Evolutionary conservation across 2,797 vertebrate genomes (phyloP), one percentile per base, ranked within the genome.

Genomic region (Orestias chungarensis): DNA sequence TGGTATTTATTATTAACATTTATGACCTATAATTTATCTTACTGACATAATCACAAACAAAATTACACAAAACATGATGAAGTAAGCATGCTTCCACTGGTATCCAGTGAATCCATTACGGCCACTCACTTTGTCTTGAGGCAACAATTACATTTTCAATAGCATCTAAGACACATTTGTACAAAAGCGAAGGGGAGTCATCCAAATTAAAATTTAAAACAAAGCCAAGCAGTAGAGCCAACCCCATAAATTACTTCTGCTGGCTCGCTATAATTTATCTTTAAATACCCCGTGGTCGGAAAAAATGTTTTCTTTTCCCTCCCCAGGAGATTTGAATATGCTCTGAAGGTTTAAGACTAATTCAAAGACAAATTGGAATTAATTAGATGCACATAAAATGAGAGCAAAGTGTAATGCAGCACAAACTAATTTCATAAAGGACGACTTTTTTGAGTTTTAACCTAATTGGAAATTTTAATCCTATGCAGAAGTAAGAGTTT

Each of bases 391-490:
- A 85, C 84, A 90, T 81, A 84, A 87, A 91, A 87, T 86, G 79
- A 88, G 88, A 90, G 83, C 83, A 89, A 81, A 84, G 74, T 82
- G 75, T 87, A 88, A 90, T 82, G 87, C 85, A 88, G 87, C 86
- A 88, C 82, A 88, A 92, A 90, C 88, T 90, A 86, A 93, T 92
- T 89, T 87, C 71, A 85, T 87, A 85, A 89, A 90, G 62, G 70
- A 86, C 79, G 83, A 83, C 83, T 86, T 85, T n/a, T 84, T 82
- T 85, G 78, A 90, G 90, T 86, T 82, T 83, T 80, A 86, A 74
- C 80, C 82, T 89, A 91, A 92, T 90, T 90, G 89, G 86, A 90
- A 89, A 78, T 80, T 70, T 68, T 88, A 92, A 92, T 88, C 89
- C 90, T 76, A 76, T 69, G 69, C 70, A 78, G 82, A 84, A 91